Evolutionary conservation across 2,888 invertebrate genomes (phyloP), one percentile per base, ranked within the genome.

Genomic region (Neoascia interrupta): DNA sequence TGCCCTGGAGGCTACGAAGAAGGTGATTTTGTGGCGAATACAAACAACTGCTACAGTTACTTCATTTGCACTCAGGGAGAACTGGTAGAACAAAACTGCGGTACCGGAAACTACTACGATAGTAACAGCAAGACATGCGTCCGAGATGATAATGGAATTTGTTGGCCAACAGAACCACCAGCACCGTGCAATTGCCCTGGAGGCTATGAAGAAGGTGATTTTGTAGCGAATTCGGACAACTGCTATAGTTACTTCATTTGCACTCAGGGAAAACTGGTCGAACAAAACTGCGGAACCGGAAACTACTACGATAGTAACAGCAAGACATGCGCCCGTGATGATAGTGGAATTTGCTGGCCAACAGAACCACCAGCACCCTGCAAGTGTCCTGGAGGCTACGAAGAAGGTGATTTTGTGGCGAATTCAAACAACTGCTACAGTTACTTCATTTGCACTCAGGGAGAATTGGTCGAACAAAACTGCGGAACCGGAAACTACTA

Each of bases 21-120:
- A 37, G 83, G 82, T 0, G 18, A 47, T 1, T 5, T 39, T 15
- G 28, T 81, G 2, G 47, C 61, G 0, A 81, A 82, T 13, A n/a
- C 45, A 1, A n/a, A 43, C 10, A 68, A 81, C 11, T 84, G 82
- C 11, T 3, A 28, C 1, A 11, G 5, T 3, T 85, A 83, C 47
- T 85, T 83, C 5, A n/a, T 82, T 0, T 85, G 85, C 47, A 19
- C 19, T 5, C 26, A 81, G 34, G 84, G 83, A 3, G 28, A 61
- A 1, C 84, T 84, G 75, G 26, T 72, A 4, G 37, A 47, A 3
- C 11, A 47, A 10, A 68, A 56, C 11, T 84, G 84, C 15, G 6
- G 16, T 1, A 3, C 1, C 0, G 84, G 81, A 2, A 19, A 36
- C 4, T 82, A 61, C 19, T 85, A 81, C 34, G 21, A 82, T 15